Percentiles rank a stretch among this genome's conserved stretches.
These are phyloP conservation scores for Hycleus phaleratus DNA, from an alignment of 1,140 invertebrate genomes.

Conservation along the genomic window DNA sequence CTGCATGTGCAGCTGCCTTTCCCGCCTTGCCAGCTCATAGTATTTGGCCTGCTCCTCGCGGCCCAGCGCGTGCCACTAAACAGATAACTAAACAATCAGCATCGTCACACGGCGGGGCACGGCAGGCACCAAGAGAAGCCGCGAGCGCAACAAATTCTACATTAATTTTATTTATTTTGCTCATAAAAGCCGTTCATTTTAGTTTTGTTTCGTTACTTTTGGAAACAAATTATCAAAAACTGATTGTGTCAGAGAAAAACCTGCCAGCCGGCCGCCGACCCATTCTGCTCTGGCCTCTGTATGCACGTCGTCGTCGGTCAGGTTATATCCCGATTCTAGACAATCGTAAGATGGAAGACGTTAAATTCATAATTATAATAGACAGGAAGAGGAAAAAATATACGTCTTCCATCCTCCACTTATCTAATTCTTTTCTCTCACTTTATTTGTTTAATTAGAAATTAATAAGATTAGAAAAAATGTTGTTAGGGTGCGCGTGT, in stretches of 20 bases:
- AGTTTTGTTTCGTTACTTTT: too few relatives aligned
- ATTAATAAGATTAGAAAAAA: too few relatives aligned
- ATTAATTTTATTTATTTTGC: not conserved
- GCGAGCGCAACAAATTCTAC: constrained; percentile 28
- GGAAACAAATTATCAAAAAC: too few relatives aligned
- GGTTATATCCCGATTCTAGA: not conserved
- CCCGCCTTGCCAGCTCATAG: constrained; percentile 97
- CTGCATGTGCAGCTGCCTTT: constrained; percentile 97
- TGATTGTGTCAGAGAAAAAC: too few relatives aligned
- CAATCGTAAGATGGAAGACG: too few relatives aligned
- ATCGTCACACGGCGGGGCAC: constrained; percentile 28
- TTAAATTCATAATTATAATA: too few relatives aligned
- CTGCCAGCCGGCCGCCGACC: constrained; percentile 34
- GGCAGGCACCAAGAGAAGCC: constrained; percentile 38
- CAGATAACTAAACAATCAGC: constrained; percentile 32
- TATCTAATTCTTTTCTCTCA: too few relatives aligned
- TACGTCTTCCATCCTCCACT: too few relatives aligned
- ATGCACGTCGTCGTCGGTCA: constrained; percentile 25
- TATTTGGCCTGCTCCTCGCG: constrained; percentile 99
- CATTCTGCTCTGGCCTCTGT: constrained; percentile 31
- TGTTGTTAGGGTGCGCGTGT: constrained; percentile 37
- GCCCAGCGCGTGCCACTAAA: constrained; percentile 96
- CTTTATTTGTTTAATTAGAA: too few relatives aligned
- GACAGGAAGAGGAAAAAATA: too few relatives aligned
- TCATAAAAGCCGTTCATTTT: constrained; percentile 2